phyloP scores from a whole-genome alignment of 2,113 vertebrate genomes.

The Chionis minor region DNA sequence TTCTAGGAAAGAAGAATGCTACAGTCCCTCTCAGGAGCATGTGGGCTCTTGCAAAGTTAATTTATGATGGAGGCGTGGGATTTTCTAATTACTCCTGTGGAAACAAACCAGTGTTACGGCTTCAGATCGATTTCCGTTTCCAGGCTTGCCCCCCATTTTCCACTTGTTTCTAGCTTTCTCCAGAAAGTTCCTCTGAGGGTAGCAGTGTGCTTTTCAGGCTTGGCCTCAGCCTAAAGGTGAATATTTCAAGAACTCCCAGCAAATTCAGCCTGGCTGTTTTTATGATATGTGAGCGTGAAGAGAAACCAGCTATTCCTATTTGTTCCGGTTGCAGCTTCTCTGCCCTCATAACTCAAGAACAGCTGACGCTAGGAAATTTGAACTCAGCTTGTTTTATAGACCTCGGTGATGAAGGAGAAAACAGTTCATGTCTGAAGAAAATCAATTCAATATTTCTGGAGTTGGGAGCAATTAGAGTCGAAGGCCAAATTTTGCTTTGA shows the following conservation, averaged over 20 bases:
- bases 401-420: slow-evolving; percentile 30
- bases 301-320: slow-evolving; percentile 37
- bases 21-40: background rate
- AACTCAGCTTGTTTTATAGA: slow-evolving; percentile 35
- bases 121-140: background rate
- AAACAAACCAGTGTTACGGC: background rate
- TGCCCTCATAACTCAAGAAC: slow-evolving; percentile 45
- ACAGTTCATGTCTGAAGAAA: slow-evolving; percentile 37
- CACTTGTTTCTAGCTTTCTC: background rate
- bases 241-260: background rate
- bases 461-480: background rate
- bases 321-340: slow-evolving; percentile 6
- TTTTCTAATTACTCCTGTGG: background rate
- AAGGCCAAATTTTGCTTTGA: slow-evolving; percentile 28
- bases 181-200: background rate
- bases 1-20: background rate
- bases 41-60: background rate
- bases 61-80: background rate
- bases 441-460: slow-evolving; percentile 47
- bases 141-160: background rate
- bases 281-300: background rate
- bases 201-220: background rate
- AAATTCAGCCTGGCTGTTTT: background rate
- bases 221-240: background rate
- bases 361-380: slow-evolving; percentile 51